These are phyloP conservation scores for Cantharis flavilabris DNA, from an alignment of 2,888 invertebrate species.

Conservation along the genomic window DNA sequence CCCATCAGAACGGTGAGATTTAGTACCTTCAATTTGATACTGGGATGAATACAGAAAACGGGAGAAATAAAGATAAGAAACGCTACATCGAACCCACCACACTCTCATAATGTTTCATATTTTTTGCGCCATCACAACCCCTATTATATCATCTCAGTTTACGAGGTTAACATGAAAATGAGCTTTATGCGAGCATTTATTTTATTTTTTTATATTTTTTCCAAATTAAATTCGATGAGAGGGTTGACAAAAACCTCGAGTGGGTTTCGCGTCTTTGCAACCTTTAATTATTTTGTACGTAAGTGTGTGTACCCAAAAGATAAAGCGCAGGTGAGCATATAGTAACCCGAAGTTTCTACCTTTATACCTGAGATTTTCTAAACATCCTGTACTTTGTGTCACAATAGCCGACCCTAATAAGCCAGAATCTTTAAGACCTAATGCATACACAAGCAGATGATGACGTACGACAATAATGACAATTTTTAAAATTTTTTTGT, in stretches of 20 bases:
- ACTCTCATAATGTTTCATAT: slow-evolving; percentile 37
- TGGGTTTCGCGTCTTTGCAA: slow-evolving; percentile 5
- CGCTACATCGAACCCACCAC: slow-evolving; percentile 31
- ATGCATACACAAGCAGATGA: slow-evolving; percentile 45
- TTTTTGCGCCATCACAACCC: slow-evolving; percentile 29
- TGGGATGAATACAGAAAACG: slow-evolving; percentile 33
- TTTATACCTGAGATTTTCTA: slow-evolving; percentile 46
- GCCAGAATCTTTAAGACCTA: slow-evolving; percentile 44
- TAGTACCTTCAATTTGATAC: slow-evolving; percentile 45
- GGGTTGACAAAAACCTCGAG: not conserved
- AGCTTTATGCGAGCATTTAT: slow-evolving; percentile 6
- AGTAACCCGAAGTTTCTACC: slow-evolving; percentile 15
- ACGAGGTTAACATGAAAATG: slow-evolving; percentile 18
- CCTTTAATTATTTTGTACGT: slow-evolving; percentile 12
- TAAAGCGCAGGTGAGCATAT: slow-evolving; percentile 32
- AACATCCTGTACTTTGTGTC: slow-evolving; percentile 53
- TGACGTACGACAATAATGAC: slow-evolving; percentile 51
- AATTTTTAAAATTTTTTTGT: slow-evolving; percentile 48
- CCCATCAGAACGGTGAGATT: slow-evolving; percentile 40
- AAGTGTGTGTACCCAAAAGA: slow-evolving; percentile 23
- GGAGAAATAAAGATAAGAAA: slow-evolving; percentile 36
- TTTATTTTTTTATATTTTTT: not conserved
- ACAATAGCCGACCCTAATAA: slow-evolving; percentile 50
- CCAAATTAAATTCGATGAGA: not conserved
- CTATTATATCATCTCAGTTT: slow-evolving; percentile 17